A percentile compares a stretch with the other conserved stretches of the same genome.
Evolutionary conservation across 2,113 vertebrate genomes (phyloP).

Genomic region (Gymnogyps californianus): DNA sequence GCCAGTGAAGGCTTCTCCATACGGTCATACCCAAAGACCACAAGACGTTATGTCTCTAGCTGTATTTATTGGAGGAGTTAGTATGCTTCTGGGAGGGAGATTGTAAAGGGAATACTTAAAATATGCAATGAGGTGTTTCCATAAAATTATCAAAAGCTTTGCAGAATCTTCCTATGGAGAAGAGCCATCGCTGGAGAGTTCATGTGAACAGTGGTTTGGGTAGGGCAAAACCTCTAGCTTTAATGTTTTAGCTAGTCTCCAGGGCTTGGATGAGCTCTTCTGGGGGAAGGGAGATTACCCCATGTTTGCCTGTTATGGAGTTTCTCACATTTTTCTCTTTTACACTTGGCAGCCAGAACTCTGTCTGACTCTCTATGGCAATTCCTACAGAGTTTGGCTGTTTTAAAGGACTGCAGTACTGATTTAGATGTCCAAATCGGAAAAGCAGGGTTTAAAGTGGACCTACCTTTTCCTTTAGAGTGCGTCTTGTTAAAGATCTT

Average conservation of each 20-base stretch:
- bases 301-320: neutral
- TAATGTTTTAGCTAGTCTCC: neutral
- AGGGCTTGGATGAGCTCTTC: neutral
- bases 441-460: neutral
- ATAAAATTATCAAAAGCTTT: neutral
- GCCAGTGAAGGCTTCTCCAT: neutral
- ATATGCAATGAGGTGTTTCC: neutral
- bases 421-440: neutral
- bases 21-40: neutral
- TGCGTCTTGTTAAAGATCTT: neutral
- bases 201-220: neutral
- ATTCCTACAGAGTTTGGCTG: neutral
- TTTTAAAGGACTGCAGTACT: neutral
- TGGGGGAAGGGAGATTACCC: neutral
- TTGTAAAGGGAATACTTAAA: neutral
- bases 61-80: neutral
- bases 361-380: neutral
- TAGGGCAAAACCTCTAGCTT: neutral
- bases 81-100: neutral
- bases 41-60: neutral
- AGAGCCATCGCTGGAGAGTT: neutral
- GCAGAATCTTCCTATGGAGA: neutral
- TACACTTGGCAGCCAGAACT: neutral
- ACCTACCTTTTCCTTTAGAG: neutral
- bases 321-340: conserved; percentile 25